Evolutionary conservation across 2,113 vertebrate genomes (phyloP).

Genomic region (Tachycineta bicolor): DNA sequence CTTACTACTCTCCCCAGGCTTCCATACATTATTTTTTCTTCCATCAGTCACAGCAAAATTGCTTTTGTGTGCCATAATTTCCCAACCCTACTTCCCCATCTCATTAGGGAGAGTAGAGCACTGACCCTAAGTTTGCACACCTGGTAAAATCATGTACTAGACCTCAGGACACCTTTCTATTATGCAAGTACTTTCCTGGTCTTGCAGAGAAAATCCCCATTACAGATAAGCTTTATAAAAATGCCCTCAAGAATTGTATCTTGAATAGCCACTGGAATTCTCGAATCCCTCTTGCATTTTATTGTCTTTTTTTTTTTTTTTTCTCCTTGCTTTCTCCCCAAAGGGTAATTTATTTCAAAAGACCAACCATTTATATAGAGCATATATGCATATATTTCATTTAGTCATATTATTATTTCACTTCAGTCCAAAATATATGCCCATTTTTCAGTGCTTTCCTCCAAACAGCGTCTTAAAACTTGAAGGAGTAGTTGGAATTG

Average conservation of each 20-base stretch:
- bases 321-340: not conserved
- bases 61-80: not conserved
- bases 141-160: not conserved
- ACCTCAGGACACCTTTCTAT: not conserved
- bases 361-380: not conserved
- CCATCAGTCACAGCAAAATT: not conserved
- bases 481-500: not conserved
- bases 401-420: not conserved
- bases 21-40: not conserved
- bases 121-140: not conserved
- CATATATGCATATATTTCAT: not conserved
- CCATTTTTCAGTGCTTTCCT: not conserved
- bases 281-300: not conserved
- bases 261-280: not conserved
- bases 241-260: not conserved
- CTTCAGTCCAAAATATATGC: not conserved
- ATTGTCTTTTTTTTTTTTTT: not conserved
- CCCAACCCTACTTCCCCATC: not conserved
- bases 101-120: not conserved
- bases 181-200: not conserved
- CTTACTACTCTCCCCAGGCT: not conserved
- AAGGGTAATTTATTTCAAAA: not conserved
- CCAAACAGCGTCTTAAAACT: not conserved
- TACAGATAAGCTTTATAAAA: not conserved
- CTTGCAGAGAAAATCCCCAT: not conserved